Base-by-base conservation (phyloP, 1,140 invertebrate species). In the Megalonaias nervosa region DNA sequence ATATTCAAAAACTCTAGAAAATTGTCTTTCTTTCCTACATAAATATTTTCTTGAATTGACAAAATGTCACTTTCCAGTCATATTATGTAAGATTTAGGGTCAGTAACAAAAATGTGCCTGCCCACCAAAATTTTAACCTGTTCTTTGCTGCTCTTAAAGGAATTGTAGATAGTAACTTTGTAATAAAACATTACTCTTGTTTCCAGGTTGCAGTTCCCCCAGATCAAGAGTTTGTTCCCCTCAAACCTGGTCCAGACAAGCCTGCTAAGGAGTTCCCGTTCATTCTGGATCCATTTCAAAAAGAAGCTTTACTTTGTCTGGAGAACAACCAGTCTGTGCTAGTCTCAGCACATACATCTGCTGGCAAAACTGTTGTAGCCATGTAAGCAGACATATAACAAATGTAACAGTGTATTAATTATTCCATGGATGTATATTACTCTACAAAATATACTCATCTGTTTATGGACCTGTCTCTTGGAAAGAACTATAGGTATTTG, bases 281-380 rank as follows among this genome's bases (percentile, higher is more conserved):
- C 87, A 94, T 95, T 71, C 92, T 99, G 31, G 99, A 99, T 94
- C 95, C 98, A 0, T 99, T 99, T 92, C 99, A 99, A 90, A 97
- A 96, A 85, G 96, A 99, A 92, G 98, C 99, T 9, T 96, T 99
- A 76, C 91, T 97, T 48, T 99, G 98, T 91, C 95, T 99, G 81
- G 98, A 99, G 88, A 99, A 99, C 91, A 95, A 97, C 88, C 98
- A 94, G 82, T 99, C 98, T 26, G 98, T 99, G 15, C 92, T 99
- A 26, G 98, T 99, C 0, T 99, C 98, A 0, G 98, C 99, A 55
- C 99, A 99, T 90, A 99, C 99, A 11, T 99, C 98, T n/a, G 98
- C 99, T 77, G 99, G 99, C 67, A 99, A 99, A 94, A 99, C 98
- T 68, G 98, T 99, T 26, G 97, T 99, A 59, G 98, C 98, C 57